These are phyloP conservation scores for Drosophila guanche DNA, from an alignment of 1,140 invertebrate species.

Conservation along the genomic window DNA sequence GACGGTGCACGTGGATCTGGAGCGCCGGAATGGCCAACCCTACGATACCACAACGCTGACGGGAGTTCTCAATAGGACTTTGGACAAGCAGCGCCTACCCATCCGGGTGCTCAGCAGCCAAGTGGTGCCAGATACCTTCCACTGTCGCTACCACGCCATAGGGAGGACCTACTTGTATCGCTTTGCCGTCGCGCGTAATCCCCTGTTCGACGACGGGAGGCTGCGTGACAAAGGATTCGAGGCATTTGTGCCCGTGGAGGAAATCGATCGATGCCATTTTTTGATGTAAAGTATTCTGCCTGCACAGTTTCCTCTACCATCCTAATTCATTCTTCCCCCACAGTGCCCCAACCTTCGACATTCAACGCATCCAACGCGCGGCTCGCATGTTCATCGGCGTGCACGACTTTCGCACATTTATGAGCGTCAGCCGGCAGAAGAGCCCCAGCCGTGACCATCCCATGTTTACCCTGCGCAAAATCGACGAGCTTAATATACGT, in stretches of 20 bases:
- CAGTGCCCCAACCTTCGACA: slow-evolving; percentile 86
- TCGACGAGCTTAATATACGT: slow-evolving; percentile 84
- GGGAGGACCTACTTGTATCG: slow-evolving; percentile 89
- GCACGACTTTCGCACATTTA: slow-evolving; percentile 90
- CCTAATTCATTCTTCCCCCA: slow-evolving; percentile 39
- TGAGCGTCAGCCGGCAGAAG: slow-evolving; percentile 83
- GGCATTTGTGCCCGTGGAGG: slow-evolving; percentile 67
- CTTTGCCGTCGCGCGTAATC: slow-evolving; percentile 83
- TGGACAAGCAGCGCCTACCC: slow-evolving; percentile 84
- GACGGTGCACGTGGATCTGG: slow-evolving; percentile 87
- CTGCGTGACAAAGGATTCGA: slow-evolving; percentile 60
- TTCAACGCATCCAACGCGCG: slow-evolving; percentile 85
- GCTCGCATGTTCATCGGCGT: slow-evolving; percentile 86
- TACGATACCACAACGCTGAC: slow-evolving; percentile 84
- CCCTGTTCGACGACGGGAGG: slow-evolving; percentile 3
- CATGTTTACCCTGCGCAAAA: slow-evolving; percentile 83
- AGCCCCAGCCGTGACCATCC: slow-evolving; percentile 76
- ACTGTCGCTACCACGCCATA: slow-evolving; percentile 85
- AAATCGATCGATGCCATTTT: slow-evolving; percentile 74
- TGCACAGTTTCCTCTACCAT: accelerated
- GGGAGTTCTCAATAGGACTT: slow-evolving; percentile 85
- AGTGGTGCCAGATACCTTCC: slow-evolving; percentile 86
- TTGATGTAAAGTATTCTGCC: slow-evolving; percentile 55
- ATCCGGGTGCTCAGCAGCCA: slow-evolving; percentile 85
- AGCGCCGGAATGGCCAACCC: slow-evolving; percentile 81